A percentile compares a stretch with the other conserved stretches of the same genome.
These are phyloP conservation scores for Heliocidaris erythrogramma DNA, from an alignment of 35 echinoderm and acorn worm genomes.

Conservation along the genomic window DNA sequence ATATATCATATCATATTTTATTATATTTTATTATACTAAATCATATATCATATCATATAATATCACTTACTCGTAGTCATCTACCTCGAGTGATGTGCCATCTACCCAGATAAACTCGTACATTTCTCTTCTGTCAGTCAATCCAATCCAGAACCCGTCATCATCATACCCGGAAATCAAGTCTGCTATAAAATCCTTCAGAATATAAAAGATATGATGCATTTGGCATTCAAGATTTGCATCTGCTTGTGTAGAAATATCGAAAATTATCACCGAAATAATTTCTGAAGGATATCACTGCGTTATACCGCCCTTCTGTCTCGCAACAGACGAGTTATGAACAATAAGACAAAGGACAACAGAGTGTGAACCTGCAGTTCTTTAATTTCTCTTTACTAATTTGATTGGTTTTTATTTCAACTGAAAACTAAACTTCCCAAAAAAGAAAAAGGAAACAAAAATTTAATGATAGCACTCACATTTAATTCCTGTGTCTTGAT, in stretches of 20 bases:
- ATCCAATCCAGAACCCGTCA: conserved; percentile 55
- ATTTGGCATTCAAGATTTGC: too few relatives aligned
- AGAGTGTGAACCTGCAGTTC: neutral
- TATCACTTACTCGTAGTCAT: neutral
- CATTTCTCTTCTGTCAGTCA: conserved; percentile 45
- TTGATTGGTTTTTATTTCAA: too few relatives aligned
- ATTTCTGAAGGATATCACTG: too few relatives aligned
- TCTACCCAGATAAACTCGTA: conserved; percentile 55
- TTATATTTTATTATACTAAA: too few relatives aligned
- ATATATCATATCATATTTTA: too few relatives aligned
- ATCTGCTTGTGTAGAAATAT: too few relatives aligned
- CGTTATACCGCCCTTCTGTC: too few relatives aligned
- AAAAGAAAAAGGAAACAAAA: neutral
- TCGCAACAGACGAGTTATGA: neutral
- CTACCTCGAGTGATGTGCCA: neutral
- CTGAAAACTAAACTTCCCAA: neutral
- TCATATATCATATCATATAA: too few relatives aligned
- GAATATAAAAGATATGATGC: neutral
- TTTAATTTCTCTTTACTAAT: too few relatives aligned
- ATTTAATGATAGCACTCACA: too few relatives aligned
- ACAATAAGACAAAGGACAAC: neutral
- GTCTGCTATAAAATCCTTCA: neutral
- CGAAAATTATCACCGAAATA: too few relatives aligned
- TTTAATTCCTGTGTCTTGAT: neutral
- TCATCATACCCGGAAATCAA: neutral